Evolutionary conservation across 2,888 invertebrate genomes (phyloP).

Genomic region (Palloptera scutellata): DNA sequence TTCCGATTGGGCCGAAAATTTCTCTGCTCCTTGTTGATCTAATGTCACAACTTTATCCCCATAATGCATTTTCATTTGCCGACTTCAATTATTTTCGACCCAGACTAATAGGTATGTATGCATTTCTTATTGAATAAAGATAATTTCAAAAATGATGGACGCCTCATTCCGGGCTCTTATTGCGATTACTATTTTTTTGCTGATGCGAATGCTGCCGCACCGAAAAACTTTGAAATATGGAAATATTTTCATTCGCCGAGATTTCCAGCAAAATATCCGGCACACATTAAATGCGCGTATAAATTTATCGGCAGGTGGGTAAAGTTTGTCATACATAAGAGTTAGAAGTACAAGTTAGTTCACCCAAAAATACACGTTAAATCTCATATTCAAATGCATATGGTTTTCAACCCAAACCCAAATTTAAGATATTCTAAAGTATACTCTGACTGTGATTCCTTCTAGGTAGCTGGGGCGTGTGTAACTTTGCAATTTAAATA

Average conservation of each 20-base stretch:
- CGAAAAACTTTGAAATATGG: slow-evolving; percentile 67
- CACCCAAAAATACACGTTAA: too few species aligned
- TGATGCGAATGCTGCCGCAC: slow-evolving; percentile 60
- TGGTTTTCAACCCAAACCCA: too few species aligned
- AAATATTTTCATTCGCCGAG: slow-evolving; percentile 90
- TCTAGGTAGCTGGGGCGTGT: too few species aligned
- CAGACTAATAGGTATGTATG: not conserved
- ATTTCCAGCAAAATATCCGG: slow-evolving; percentile 95
- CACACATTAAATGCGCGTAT: slow-evolving; percentile 88
- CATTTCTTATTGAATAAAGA: slow-evolving; percentile 70
- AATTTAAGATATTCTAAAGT: too few species aligned
- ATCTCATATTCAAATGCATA: too few species aligned
- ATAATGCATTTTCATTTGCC: not conserved
- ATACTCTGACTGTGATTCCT: too few species aligned
- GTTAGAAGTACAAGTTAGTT: too few species aligned
- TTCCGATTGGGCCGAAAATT: too few species aligned
- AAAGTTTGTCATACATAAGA: not conserved
- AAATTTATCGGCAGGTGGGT: slow-evolving; percentile 84
- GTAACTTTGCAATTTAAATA: too few species aligned
- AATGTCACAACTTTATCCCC: too few species aligned
- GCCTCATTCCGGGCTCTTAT: slow-evolving; percentile 77
- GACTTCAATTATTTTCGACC: not conserved
- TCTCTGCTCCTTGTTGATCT: too few species aligned
- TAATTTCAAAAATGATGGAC: slow-evolving; percentile 82
- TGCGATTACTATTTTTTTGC: slow-evolving; percentile 88